Evolutionary conservation across 2,113 vertebrate species (phyloP).

Genomic region (Crocuta crocuta): DNA sequence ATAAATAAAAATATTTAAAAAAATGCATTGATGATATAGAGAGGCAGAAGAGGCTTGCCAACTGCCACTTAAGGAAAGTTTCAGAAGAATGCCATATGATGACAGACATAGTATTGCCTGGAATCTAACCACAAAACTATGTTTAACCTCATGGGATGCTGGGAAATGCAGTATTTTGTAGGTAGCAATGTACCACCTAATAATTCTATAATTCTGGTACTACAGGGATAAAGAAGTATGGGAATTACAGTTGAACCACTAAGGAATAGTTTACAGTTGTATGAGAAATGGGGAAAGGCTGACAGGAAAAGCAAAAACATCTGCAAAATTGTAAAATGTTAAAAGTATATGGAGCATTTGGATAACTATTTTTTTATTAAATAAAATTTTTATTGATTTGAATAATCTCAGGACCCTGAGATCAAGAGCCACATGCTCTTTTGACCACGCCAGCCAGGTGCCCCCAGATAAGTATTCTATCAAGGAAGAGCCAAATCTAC

Average conservation of each 20-base stretch:
- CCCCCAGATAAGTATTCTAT: neutral
- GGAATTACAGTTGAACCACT: neutral
- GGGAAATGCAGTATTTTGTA: neutral
- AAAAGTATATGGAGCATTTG: neutral
- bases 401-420: neutral
- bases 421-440: neutral
- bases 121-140: neutral
- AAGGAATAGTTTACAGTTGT: neutral
- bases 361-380: no score
- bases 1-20: neutral
- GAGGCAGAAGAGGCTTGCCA: neutral
- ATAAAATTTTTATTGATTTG: no score
- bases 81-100: neutral
- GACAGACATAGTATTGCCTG: neutral
- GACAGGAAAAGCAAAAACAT: neutral
- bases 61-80: neutral
- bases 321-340: neutral
- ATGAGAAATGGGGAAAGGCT: neutral
- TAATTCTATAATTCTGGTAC: neutral
- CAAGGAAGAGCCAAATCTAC: neutral
- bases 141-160: neutral
- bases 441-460: neutral
- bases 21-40: neutral
- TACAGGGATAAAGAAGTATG: accelerated
- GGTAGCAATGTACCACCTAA: neutral